These are phyloP conservation scores for Mirounga angustirostris DNA, from an alignment of 2,113 vertebrate species.

Conservation along the genomic window DNA sequence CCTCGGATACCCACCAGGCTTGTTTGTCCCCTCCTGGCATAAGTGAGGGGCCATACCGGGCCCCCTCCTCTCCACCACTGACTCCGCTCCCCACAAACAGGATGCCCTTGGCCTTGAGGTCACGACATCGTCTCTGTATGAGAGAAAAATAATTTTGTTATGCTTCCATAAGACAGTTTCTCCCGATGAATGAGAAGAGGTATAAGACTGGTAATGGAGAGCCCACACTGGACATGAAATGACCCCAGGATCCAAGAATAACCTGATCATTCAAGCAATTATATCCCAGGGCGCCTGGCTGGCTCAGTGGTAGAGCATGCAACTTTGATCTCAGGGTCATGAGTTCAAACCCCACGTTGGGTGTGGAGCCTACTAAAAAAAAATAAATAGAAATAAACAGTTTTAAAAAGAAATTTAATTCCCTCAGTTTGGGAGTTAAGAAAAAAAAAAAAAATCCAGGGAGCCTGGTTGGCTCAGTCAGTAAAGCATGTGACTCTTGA, in stretches of 20 bases:
- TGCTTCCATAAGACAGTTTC: background rate
- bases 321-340: background rate
- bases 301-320: background rate
- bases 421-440: background rate
- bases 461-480: background rate
- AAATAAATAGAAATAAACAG: background rate
- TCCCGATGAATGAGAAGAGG: background rate
- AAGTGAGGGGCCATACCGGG: slow-evolving; percentile 96
- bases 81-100: slow-evolving; percentile 98
- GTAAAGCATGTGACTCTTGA: background rate
- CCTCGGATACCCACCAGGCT: slow-evolving; percentile 91
- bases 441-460: background rate
- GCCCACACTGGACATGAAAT: background rate
- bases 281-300: background rate
- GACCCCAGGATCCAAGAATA: background rate
- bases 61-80: slow-evolving; percentile 98
- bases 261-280: background rate
- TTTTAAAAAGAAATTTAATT: background rate
- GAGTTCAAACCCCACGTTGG: background rate
- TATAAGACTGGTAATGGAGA: background rate
- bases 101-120: slow-evolving; percentile 93
- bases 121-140: slow-evolving; percentile 94
- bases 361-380: background rate
- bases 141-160: slow-evolving; percentile 72
- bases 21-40: slow-evolving; percentile 98